phyloP scores from a whole-genome alignment of 37 sponge, comb jelly and placozoan genomes.

The Spongilla lacustris region DNA sequence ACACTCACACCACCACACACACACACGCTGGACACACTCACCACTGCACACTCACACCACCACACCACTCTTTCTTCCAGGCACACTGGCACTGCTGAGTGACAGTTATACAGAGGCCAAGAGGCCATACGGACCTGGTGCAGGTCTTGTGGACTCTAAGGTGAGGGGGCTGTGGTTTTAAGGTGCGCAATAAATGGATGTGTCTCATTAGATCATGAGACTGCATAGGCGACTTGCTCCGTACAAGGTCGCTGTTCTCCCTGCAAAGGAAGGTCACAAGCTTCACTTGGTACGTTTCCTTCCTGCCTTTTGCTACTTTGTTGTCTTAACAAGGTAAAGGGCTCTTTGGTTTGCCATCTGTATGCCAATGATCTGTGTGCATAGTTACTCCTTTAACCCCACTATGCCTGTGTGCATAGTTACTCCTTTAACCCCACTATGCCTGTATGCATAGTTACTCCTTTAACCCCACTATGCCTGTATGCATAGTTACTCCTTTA shows the following conservation, averaged over 20 bases:
- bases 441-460: too few species aligned
- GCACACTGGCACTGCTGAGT: constrained; percentile 30
- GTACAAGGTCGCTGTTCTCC: constrained; percentile 36
- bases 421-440: neutral
- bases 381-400: too few species aligned
- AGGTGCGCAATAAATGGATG: neutral
- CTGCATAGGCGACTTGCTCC: constrained; percentile 39
- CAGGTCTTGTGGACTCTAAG: neutral
- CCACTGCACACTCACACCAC: too few species aligned
- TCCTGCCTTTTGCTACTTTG: neutral
- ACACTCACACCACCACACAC: too few species aligned
- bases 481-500: too few species aligned
- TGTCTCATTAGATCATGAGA: constrained; percentile 6
- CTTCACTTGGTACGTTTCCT: constrained; percentile 10
- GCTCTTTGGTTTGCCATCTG: too few species aligned
- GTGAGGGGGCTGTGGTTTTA: neutral
- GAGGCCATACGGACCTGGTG: neutral
- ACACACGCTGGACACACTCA: too few species aligned
- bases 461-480: too few species aligned
- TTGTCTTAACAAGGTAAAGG: too few species aligned
- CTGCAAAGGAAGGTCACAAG: neutral
- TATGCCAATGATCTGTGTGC: too few species aligned
- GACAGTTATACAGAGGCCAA: constrained; percentile 28
- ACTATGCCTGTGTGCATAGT: too few species aligned
- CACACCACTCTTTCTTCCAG: neutral